Evolutionary conservation across 2,797 vertebrate genomes (phyloP).

Genomic region (Botia kubotai): DNA sequence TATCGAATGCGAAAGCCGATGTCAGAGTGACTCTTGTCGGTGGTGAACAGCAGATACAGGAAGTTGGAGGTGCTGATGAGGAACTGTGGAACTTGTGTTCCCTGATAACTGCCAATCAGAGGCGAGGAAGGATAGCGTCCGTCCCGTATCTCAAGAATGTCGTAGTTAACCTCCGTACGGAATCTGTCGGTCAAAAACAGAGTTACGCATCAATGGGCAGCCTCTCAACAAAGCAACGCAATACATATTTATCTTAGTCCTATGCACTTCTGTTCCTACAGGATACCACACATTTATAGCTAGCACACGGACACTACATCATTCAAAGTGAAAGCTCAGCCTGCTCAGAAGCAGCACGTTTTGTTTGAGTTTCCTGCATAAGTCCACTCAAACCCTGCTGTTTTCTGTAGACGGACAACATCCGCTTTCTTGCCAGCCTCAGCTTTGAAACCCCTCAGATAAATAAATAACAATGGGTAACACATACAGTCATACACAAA

Average conservation of each 20-base stretch:
- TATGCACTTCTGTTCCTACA: conserved; percentile 3
- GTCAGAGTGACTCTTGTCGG: conserved; percentile 98
- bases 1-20: conserved; percentile 96
- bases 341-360: background rate
- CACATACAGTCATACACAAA: conserved; percentile 13
- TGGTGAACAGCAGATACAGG: conserved; percentile 94
- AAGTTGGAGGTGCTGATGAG: conserved; percentile 98
- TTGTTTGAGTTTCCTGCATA: conserved; percentile 26
- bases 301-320: background rate
- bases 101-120: conserved; percentile 94
- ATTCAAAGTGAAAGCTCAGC: conserved; percentile 28
- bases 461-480: conserved; percentile 45
- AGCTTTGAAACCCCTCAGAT: conserved; percentile 34
- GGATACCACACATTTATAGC: conserved; percentile 24
- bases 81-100: conserved; percentile 98
- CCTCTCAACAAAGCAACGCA: background rate
- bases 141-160: conserved; percentile 93
- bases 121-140: conserved; percentile 92
- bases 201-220: background rate
- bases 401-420: conserved; percentile 23
- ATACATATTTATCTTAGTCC: conserved; percentile 29
- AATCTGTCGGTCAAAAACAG: conserved; percentile 78
- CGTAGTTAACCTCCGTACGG: conserved; percentile 97
- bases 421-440: conserved; percentile 4
- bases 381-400: conserved; percentile 23